phyloP scores from a whole-genome alignment of 2,888 invertebrate species.

The Drosophila dives region DNA sequence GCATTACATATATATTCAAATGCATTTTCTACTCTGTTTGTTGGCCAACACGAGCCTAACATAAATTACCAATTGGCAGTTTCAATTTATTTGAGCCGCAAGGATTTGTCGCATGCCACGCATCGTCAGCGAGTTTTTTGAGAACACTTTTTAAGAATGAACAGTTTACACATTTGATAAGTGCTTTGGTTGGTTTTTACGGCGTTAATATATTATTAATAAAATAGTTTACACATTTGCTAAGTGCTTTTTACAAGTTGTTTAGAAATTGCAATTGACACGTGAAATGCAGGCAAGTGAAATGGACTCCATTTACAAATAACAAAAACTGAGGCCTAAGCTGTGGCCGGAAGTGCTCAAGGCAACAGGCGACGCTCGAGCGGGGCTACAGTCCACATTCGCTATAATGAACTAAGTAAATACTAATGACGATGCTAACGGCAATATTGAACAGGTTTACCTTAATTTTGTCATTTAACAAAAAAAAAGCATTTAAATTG shows the following conservation, averaged over 20 bases:
- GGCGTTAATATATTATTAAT: background rate
- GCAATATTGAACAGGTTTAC: background rate
- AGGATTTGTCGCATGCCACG: slow-evolving; percentile 15
- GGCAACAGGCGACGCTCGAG: slow-evolving; percentile 43
- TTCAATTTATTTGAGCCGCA: background rate
- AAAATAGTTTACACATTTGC: slow-evolving; percentile 11
- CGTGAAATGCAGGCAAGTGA: slow-evolving; percentile 29
- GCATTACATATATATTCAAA: background rate
- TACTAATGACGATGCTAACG: background rate
- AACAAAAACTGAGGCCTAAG: slow-evolving; percentile 1
- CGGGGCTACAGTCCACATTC: slow-evolving; percentile 18
- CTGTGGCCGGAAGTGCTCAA: slow-evolving; percentile 29
- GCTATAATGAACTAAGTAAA: background rate
- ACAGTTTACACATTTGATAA: background rate
- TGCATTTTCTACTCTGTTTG: background rate
- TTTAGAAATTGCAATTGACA: slow-evolving; percentile 26
- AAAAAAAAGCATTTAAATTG: too few relatives aligned
- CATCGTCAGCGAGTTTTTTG: background rate
- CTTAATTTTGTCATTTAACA: background rate
- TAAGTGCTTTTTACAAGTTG: slow-evolving; percentile 18
- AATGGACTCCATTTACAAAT: slow-evolving; percentile 13
- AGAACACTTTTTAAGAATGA: background rate
- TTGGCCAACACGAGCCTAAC: background rate
- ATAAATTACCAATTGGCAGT: background rate
- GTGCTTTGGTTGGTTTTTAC: background rate